A percentile compares a stretch with the other conserved stretches of the same genome.
These are phyloP conservation scores for Amyelois transitella DNA, from an alignment of 1,140 invertebrate species.

Conservation along the genomic window DNA sequence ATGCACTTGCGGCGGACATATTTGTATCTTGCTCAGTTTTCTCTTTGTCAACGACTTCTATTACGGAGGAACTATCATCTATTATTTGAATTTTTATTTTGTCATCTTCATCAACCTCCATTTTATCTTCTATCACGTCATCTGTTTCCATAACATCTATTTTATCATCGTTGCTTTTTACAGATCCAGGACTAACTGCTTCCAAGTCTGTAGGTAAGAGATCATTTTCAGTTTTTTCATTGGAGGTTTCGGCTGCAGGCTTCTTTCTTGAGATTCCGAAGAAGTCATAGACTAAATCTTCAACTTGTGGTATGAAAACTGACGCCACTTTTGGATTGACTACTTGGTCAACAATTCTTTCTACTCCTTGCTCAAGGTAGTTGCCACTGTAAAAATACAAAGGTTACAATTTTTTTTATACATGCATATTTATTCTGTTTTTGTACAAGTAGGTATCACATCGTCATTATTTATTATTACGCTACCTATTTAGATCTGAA, in stretches of 20 bases:
- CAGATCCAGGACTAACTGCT: conserved; percentile 85
- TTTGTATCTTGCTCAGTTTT: conserved; percentile 44
- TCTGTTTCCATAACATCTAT: conserved; percentile 46
- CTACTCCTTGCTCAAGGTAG: conserved; percentile 88
- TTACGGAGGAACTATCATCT: conserved; percentile 68
- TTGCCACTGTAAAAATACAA: conserved; percentile 79
- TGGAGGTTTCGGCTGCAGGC: conserved; percentile 40
- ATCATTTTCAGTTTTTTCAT: conserved; percentile 66
- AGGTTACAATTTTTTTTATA: neutral
- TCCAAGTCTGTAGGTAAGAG: conserved; percentile 84
- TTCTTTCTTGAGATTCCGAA: conserved; percentile 80
- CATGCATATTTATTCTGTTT: neutral
- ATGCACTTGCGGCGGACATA: conserved; percentile 76
- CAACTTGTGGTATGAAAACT: conserved; percentile 92
- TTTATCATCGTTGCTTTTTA: conserved; percentile 74
- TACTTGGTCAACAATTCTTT: conserved; percentile 95
- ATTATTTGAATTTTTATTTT: conserved; percentile 77
- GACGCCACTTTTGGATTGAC: conserved; percentile 93
- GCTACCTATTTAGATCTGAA: too few species aligned
- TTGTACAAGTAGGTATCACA: too few species aligned
- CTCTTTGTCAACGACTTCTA: conserved; percentile 31
- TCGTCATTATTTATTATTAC: too few species aligned
- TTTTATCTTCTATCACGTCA: conserved; percentile 28
- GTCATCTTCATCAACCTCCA: conserved; percentile 60
- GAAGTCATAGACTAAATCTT: conserved; percentile 91